Conservation (phyloP, 2,888 invertebrate genomes). For the Limnephilus rhombicus region DNA sequence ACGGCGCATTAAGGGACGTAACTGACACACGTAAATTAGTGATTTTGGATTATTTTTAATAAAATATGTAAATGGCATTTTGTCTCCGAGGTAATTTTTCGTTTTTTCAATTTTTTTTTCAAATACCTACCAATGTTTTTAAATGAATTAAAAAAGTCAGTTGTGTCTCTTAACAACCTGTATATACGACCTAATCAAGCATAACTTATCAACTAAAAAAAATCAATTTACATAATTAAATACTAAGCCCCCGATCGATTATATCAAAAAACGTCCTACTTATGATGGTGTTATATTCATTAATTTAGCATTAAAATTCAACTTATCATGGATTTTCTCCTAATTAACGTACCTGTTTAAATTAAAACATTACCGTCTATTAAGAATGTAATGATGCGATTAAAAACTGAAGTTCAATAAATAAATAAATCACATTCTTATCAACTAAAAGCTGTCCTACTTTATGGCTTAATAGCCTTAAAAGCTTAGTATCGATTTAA, state of each 20-base stretch:
- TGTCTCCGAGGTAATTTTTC: too few relatives aligned
- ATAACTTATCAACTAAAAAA: neutral
- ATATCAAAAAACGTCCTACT: neutral
- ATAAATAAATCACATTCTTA: constrained; percentile 12
- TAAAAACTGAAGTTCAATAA: neutral
- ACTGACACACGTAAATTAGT: too few relatives aligned
- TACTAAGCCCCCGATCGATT: neutral
- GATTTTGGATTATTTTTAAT: too few relatives aligned
- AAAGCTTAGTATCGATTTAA: neutral
- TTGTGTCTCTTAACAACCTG: too few relatives aligned
- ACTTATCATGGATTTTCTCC: neutral
- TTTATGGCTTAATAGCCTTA: constrained; percentile 7
- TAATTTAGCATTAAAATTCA: neutral
- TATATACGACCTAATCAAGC: too few relatives aligned
- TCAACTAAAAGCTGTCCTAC: neutral
- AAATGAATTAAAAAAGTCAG: too few relatives aligned
- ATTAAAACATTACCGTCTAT: neutral
- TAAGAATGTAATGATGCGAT: too few relatives aligned
- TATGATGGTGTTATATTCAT: neutral
- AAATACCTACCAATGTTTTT: too few relatives aligned
- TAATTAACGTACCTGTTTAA: neutral
- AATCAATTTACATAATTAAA: neutral
- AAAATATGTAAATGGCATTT: too few relatives aligned
- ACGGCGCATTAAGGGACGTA: too few relatives aligned
- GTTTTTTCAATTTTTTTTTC: too few relatives aligned